Evolutionary conservation across 1,140 invertebrate species (phyloP), one percentile per base, ranked within the genome.

Genomic region (Drosophila sulfurigaster): DNA sequence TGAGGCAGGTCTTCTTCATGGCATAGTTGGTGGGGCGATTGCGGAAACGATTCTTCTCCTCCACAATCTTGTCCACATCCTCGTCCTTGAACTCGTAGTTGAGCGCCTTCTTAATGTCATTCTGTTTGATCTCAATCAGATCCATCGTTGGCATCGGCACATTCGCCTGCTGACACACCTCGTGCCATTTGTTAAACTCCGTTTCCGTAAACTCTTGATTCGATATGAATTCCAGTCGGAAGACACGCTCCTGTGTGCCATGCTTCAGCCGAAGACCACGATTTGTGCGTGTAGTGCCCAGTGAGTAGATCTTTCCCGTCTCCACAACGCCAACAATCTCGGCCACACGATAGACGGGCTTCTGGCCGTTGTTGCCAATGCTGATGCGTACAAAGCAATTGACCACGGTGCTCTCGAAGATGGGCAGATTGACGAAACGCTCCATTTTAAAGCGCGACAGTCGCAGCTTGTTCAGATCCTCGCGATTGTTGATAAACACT

Each of bases 371-470:
- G 86, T 97, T 97, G 0, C 99, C 99, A 82, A 99, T 99, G 20
- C 98, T 98, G 91, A 99, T 98, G 25, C 98, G 94, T 0, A 99
- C 99, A 93, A 98, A 99, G 93, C 98, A 99, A 28, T 98, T 98
- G 72, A 95, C 95, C 1, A 97, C 97, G 2, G 98, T 96, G 49
- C 96, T 94, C 74, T 96, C 95, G 88, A 99, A 99, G 92, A 99
- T 99, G 11, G 99, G 99, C 77, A 99, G 94, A 93, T 99, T 98
- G 13, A 99, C 97, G 93, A 99, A 98, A 79, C 96, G 95, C 93
- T 99, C 98, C 92, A 99, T 94, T 93, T 99, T 99, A 92, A 97
- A 95, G 79, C 98, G 95, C 28, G 98, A 99, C 5, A 99, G 92
- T 67, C 98, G 94, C 58, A 99, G 95, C 93, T 96, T 96, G 91